Evolutionary conservation across 2,113 vertebrate species (phyloP), one percentile per base, ranked within the genome.

Genomic region (Tichodroma muraria): DNA sequence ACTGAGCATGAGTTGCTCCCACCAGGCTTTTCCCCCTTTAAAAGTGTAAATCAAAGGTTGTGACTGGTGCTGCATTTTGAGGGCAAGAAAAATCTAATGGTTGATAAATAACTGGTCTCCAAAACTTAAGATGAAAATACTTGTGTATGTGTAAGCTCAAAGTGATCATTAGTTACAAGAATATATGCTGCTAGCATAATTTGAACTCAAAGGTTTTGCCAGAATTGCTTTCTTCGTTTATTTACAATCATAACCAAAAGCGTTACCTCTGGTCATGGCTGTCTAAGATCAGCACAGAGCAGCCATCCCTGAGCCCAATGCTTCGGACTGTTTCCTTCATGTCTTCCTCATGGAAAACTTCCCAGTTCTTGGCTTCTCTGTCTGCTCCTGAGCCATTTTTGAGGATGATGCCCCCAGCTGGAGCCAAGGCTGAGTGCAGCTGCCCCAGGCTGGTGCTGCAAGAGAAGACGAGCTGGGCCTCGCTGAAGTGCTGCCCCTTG

Each of bases 261-360:
- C 3, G 20, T 75, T 96, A 99, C 99, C 98, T 99, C 96, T 97
- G 97, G 89, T 98, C 97, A 13, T 97, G 95, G 25, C 96, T 97
- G 91, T 98, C 98, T 84, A 98, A 96, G 87, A 99, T 93, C 49
- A 99, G 92, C 52, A 99, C 24, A 0, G 98, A 97, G 33, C 99
- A 99, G 18, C 99, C 99, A 8, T 99, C 98, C 21, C 60, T 95
- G 65, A 99, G 98, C 1, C 98, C 98, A 30, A 98, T 97, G 8
- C 98, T 98, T 91, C 90, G 97, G 15, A 99, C 97, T 0, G 98
- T 99, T 80, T 98, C 98, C 88, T 96, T 97, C 98, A 99, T 96
- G 95, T 98, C 98, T 13, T 97, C 98, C 14, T 97, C 89, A 2
- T 83, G 95, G 80, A 99, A 95, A n/a, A 98, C 91, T 31, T 97